Conservation (phyloP, 2,797 vertebrate genomes). For the Danio kyathit region DNA sequence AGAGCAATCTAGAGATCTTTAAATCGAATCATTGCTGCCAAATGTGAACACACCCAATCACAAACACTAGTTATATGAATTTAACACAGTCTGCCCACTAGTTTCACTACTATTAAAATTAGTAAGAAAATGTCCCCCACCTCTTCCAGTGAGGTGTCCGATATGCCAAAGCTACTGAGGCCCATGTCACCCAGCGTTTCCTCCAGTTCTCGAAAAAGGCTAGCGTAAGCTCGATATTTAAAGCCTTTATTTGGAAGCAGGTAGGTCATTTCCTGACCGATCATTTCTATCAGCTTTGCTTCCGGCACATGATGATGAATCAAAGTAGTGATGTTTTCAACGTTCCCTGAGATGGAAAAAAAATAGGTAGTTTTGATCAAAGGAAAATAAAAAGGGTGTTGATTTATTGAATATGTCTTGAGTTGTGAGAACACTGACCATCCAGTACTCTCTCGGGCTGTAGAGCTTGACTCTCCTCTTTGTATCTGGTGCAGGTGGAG, state of each 20-base stretch:
- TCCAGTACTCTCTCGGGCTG: slow-evolving; percentile 82
- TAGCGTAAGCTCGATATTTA: slow-evolving; percentile 93
- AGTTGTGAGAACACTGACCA: slow-evolving; percentile 75
- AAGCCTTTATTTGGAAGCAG: slow-evolving; percentile 94
- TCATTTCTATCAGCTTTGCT: slow-evolving; percentile 91
- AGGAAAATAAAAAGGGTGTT: background rate
- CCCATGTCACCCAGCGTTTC: slow-evolving; percentile 91
- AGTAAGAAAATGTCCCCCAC: slow-evolving; percentile 66
- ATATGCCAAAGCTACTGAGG: slow-evolving; percentile 97
- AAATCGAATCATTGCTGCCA: too few species aligned
- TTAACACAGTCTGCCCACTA: background rate
- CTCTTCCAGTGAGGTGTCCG: slow-evolving; percentile 97
- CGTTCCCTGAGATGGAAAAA: slow-evolving; percentile 78
- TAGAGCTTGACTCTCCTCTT: slow-evolving; percentile 75
- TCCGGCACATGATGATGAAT: slow-evolving; percentile 94
- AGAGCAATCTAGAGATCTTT: too few species aligned
- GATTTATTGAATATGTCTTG: background rate
- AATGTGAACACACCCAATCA: background rate
- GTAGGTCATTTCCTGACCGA: slow-evolving; percentile 93
- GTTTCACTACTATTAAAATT: background rate
- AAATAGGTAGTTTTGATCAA: background rate
- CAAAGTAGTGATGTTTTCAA: slow-evolving; percentile 85
- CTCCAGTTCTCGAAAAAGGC: slow-evolving; percentile 95
- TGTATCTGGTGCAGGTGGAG: slow-evolving; percentile 80
- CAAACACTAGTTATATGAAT: background rate